Conservation (phyloP, 2,797 vertebrate species). For the Sciurus vulgaris region DNA sequence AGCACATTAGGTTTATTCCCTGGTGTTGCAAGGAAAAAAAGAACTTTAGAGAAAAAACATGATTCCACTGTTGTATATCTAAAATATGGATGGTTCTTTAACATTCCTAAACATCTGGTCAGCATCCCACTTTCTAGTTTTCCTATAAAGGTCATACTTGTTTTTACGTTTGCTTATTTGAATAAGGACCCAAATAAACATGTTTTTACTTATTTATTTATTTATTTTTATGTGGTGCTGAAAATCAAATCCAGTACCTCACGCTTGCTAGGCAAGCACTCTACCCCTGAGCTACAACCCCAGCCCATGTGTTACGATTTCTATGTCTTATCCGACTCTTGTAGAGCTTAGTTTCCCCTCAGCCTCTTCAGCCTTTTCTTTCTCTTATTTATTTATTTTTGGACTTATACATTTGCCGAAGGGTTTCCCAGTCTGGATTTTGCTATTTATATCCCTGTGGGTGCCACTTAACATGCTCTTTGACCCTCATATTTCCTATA, state of each 20-base stretch:
- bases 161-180: slow-evolving; percentile 9
- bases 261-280: no score
- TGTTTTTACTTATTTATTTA: neutral
- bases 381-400: neutral
- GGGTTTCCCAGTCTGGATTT: slow-evolving; percentile 18
- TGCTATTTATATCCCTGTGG: neutral
- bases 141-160: neutral
- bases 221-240: no score
- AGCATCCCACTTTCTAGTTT: slow-evolving; percentile 1
- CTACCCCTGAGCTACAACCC: no score
- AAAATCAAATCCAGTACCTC: no score
- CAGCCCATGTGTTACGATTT: neutral
- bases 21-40: no score
- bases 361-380: neutral
- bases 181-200: neutral
- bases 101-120: neutral
- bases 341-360: neutral
- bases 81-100: no score
- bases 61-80: no score
- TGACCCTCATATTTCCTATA: slow-evolving; percentile 1
- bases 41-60: no score
- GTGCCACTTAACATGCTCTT: slow-evolving; percentile 8
- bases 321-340: neutral
- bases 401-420: neutral
- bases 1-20: no score